phyloP scores from a whole-genome alignment of 2,113 vertebrate genomes.

The Sigmodon hispidus region DNA sequence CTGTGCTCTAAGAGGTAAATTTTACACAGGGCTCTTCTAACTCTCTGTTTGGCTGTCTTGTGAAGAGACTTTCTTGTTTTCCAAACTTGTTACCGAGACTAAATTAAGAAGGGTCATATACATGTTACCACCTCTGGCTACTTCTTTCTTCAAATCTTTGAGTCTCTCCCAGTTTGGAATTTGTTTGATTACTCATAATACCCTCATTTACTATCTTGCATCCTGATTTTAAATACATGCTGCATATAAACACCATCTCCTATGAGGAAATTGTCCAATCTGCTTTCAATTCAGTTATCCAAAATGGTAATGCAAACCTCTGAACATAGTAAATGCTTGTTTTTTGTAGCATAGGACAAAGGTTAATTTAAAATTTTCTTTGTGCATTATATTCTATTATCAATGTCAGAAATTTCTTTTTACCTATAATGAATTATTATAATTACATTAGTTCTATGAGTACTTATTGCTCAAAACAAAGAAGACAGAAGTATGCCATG shows the following conservation, averaged over 20 bases:
- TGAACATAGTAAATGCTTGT: not conserved
- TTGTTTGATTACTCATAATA: not conserved
- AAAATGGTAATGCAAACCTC: not conserved
- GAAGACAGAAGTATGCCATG: not conserved
- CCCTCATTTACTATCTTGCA: rapidly evolving
- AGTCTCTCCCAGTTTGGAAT: not conserved
- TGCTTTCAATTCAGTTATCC: not conserved
- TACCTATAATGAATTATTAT: slow-evolving; percentile 24
- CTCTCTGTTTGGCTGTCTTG: not conserved
- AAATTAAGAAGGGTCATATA: not conserved
- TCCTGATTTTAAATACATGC: not conserved
- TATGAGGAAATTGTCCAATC: not conserved
- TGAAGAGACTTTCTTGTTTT: not conserved
- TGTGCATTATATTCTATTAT: not conserved
- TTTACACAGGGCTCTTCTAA: not conserved
- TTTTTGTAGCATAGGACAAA: not conserved
- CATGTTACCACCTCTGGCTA: too few relatives aligned
- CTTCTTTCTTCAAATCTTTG: not conserved
- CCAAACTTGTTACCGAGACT: not conserved
- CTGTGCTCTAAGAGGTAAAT: not conserved
- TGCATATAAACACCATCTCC: not conserved
- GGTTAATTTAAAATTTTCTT: not conserved
- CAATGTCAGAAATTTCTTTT: not conserved
- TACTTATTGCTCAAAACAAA: slow-evolving; percentile 12
- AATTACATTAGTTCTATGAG: not conserved